These are phyloP conservation scores for Chlamydotis undulata DNA, from an alignment of 2,113 vertebrate genomes.

Conservation along the genomic window DNA sequence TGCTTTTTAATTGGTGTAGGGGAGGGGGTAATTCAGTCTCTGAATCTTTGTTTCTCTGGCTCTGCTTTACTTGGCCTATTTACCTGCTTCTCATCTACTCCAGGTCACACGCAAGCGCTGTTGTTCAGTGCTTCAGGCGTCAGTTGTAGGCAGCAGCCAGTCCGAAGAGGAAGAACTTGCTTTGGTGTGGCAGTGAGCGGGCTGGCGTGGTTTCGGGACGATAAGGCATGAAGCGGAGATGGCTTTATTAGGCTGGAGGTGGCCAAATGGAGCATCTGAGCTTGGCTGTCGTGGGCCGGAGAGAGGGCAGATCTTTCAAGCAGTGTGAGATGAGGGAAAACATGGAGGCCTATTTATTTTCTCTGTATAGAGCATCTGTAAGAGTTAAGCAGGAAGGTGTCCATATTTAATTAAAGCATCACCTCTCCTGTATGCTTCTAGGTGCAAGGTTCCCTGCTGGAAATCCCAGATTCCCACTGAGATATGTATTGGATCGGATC, in stretches of 20 bases:
- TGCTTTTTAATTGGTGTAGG: constrained; percentile 18
- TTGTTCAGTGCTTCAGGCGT: fast-evolving
- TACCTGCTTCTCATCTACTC: background rate
- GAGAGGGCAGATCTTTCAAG: background rate
- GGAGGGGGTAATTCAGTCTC: background rate
- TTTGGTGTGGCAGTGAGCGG: background rate
- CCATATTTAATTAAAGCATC: background rate
- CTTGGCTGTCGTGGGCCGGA: too few relatives aligned
- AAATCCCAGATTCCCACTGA: background rate
- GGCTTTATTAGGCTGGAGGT: background rate
- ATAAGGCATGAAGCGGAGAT: background rate
- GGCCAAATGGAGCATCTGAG: background rate
- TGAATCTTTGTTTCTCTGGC: background rate
- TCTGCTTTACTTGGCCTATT: constrained; percentile 19
- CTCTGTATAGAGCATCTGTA: background rate
- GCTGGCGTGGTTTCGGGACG: background rate
- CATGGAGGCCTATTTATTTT: fast-evolving
- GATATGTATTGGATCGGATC: fast-evolving
- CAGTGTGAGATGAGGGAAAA: background rate
- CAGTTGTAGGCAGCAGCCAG: background rate
- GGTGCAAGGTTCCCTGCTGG: background rate
- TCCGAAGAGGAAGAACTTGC: background rate
- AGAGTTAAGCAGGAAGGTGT: background rate
- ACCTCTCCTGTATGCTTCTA: fast-evolving
- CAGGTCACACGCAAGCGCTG: background rate